These are phyloP conservation scores for Oreochromis niloticus DNA, from an alignment of 2,113 vertebrate species.

Conservation along the genomic window DNA sequence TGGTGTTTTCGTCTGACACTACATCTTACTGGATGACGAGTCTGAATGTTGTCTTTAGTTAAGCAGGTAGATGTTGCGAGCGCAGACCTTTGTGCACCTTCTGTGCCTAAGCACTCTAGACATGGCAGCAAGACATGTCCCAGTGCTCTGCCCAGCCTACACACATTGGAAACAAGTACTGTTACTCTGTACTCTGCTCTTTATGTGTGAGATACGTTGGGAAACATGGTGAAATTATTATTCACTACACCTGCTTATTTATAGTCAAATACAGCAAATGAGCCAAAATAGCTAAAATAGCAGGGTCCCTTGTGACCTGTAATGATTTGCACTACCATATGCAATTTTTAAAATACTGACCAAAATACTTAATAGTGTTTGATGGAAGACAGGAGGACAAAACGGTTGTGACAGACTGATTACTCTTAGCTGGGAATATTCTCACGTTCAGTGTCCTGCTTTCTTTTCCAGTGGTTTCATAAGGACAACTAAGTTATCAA, in stretches of 20 bases:
- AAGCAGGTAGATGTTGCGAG: not conserved
- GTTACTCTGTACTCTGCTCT: not conserved
- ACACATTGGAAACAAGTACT: not conserved
- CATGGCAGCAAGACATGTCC: not conserved
- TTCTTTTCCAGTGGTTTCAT: not conserved
- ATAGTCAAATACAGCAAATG: not conserved
- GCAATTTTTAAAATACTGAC: not conserved
- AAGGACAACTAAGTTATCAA: constrained; percentile 12
- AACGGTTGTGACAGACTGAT: constrained; percentile 5
- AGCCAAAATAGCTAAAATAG: not conserved
- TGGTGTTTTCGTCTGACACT: not conserved
- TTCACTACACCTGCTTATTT: not conserved
- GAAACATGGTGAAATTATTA: not conserved
- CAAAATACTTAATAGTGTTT: not conserved
- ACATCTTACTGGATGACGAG: not conserved
- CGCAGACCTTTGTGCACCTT: not conserved
- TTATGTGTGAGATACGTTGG: not conserved
- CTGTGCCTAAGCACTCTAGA: not conserved
- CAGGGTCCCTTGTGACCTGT: not conserved
- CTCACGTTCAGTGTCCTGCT: not conserved
- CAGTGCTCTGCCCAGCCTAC: not conserved
- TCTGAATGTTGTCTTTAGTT: not conserved
- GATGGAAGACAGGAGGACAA: not conserved
- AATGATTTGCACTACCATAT: not conserved
- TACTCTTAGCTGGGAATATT: not conserved